Evolutionary conservation across 2,888 invertebrate species (phyloP).

Genomic region (Pachliopta kotzebuea): DNA sequence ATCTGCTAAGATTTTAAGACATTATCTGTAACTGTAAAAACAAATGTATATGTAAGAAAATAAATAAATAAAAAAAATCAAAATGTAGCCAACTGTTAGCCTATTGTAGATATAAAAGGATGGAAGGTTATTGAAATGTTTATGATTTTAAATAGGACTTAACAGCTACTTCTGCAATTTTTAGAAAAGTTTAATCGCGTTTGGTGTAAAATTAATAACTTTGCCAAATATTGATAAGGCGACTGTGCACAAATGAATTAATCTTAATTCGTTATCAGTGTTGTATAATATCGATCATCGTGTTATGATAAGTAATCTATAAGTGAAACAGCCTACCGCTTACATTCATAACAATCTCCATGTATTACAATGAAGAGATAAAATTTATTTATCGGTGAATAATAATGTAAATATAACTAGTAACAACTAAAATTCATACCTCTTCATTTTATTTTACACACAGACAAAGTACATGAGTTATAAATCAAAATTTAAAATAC

Average conservation of each 20-base stretch:
- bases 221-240: conserved; percentile 25
- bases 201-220: conserved; percentile 26
- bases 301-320: conserved; percentile 27
- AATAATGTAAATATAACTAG: not conserved
- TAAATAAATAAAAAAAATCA: too few species aligned
- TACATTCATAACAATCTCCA: conserved; percentile 11
- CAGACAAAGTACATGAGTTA: not conserved
- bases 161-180: not conserved
- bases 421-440: not conserved
- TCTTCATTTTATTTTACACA: not conserved
- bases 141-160: not conserved
- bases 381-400: not conserved
- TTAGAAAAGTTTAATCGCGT: conserved; percentile 14
- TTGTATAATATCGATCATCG: conserved; percentile 30
- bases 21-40: too few species aligned
- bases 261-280: conserved; percentile 26
- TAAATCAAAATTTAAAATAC: not conserved
- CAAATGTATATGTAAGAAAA: too few species aligned
- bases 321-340: conserved; percentile 23
- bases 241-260: conserved; percentile 23
- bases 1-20: too few species aligned
- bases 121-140: not conserved
- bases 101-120: too few species aligned
- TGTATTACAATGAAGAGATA: not conserved
- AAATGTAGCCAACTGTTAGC: too few species aligned